A percentile compares a stretch with the other conserved stretches of the same genome.
Conservation (phyloP, 2,888 invertebrate genomes). For the Lydus trimaculatus region DNA sequence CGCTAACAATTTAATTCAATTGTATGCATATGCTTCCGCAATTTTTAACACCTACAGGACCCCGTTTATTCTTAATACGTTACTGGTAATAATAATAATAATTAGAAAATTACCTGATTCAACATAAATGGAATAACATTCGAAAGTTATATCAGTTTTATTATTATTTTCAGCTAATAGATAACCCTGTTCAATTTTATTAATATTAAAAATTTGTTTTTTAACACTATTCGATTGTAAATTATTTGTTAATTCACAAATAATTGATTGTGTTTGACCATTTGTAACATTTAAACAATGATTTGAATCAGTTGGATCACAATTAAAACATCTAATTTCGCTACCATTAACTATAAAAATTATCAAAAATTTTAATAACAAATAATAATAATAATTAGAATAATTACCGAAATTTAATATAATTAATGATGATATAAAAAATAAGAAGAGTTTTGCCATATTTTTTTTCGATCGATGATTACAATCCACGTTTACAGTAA, state of each 20-base stretch:
- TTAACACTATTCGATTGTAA: background rate
- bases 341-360: background rate
- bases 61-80: too few species aligned
- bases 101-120: background rate
- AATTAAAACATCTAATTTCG: background rate
- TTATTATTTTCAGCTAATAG: background rate
- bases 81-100: too few species aligned
- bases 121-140: background rate
- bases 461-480: background rate
- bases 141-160: background rate
- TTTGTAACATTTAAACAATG: background rate
- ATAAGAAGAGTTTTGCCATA: background rate
- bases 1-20: too few species aligned
- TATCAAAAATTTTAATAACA: background rate
- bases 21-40: too few species aligned
- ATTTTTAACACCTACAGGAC: too few species aligned
- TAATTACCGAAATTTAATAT: background rate
- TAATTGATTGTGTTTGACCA: background rate
- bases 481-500: background rate
- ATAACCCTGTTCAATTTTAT: background rate
- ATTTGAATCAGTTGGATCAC: background rate
- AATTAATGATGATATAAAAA: background rate
- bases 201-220: background rate
- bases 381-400: background rate
- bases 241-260: background rate